Evolutionary conservation across 2,888 invertebrate species (phyloP).

Genomic region (Cerastis leucographa): DNA sequence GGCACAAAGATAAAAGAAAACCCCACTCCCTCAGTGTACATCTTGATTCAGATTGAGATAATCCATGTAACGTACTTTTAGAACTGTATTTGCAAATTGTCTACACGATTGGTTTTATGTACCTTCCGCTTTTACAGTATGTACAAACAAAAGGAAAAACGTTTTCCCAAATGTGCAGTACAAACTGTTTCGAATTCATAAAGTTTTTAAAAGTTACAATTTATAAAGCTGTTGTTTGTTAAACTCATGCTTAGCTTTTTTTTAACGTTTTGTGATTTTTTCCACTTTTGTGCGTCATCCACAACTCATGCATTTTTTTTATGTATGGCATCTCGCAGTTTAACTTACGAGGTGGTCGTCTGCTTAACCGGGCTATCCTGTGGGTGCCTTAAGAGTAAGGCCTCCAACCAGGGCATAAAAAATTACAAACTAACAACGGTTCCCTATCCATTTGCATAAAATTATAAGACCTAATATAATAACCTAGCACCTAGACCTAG

Average conservation of each 20-base stretch:
- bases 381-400: too few relatives aligned
- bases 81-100: constrained; percentile 11
- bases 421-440: too few relatives aligned
- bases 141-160: constrained; percentile 8
- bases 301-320: constrained; percentile 8
- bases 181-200: constrained; percentile 6
- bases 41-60: background rate
- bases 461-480: too few relatives aligned
- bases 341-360: too few relatives aligned
- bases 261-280: background rate
- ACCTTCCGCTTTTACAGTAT: background rate
- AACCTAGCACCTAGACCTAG: too few relatives aligned
- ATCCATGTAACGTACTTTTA: background rate
- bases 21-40: background rate
- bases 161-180: constrained; percentile 16
- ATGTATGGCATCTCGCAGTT: too few relatives aligned
- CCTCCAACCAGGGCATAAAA: too few relatives aligned
- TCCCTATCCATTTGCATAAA: too few relatives aligned
- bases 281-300: background rate
- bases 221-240: background rate
- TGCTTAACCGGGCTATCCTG: too few relatives aligned
- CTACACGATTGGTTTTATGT: constrained; percentile 21
- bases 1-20: background rate
- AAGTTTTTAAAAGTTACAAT: constrained; percentile 8
- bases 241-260: background rate